Conservation (phyloP, 1,140 invertebrate genomes). For the Ceratina calcarata region DNA sequence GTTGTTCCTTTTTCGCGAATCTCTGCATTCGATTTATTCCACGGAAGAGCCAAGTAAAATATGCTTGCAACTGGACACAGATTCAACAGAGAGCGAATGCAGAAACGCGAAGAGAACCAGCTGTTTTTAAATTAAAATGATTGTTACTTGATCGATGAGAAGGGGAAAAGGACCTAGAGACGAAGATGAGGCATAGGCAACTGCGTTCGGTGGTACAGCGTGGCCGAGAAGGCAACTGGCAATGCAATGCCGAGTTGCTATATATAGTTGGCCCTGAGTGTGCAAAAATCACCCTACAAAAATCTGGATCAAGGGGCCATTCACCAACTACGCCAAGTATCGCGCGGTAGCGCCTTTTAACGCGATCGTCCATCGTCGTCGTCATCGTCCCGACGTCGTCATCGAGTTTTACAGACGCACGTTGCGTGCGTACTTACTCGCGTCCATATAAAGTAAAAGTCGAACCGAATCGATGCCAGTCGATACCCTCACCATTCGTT, state of each 20-base stretch:
- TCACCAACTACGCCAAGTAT: slow-evolving; percentile 62
- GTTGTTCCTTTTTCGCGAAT: no score
- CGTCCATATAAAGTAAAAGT: slow-evolving; percentile 27
- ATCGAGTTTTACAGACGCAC: neutral
- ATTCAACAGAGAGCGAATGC: no score
- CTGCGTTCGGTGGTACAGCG: neutral
- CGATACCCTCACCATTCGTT: neutral
- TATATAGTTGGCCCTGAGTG: slow-evolving; percentile 71
- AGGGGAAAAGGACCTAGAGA: neutral
- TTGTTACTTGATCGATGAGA: no score
- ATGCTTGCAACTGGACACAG: no score
- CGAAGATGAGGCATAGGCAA: no score
- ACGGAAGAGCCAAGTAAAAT: no score
- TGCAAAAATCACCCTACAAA: slow-evolving; percentile 71
- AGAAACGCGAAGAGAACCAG: no score
- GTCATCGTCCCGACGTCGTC: slow-evolving; percentile 10
- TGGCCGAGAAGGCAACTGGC: slow-evolving; percentile 43
- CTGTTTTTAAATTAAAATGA: no score
- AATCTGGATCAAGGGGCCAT: slow-evolving; percentile 73
- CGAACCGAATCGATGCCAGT: neutral
- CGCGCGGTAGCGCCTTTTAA: slow-evolving; percentile 1
- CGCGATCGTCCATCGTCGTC: slow-evolving; percentile 12
- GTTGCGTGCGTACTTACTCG: neutral
- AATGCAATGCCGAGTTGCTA: slow-evolving; percentile 52
- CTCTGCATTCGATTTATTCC: no score